phyloP scores from a whole-genome alignment of 2,888 invertebrate species.

The Leucania comma region DNA sequence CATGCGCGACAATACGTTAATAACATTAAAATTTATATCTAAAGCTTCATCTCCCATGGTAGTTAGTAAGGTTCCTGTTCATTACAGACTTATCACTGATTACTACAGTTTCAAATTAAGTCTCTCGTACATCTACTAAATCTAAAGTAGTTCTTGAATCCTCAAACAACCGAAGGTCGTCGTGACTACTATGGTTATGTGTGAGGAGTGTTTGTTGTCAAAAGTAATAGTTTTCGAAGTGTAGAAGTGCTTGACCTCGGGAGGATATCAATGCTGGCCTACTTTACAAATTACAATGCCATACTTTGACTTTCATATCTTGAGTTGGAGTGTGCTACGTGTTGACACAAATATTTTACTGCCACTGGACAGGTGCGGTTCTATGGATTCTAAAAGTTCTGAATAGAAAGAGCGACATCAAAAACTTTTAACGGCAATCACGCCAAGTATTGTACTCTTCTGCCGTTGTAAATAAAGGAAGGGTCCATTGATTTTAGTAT shows the following conservation, averaged over 20 bases:
- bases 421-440: not conserved
- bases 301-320: constrained; percentile 9
- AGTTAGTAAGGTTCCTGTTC: not conserved
- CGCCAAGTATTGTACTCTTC: not conserved
- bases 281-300: constrained; percentile 41
- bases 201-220: constrained; percentile 14
- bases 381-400: not conserved
- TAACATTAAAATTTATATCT: not conserved
- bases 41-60: not conserved
- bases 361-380: not conserved
- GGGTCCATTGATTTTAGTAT: too few species aligned
- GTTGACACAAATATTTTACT: constrained; percentile 7
- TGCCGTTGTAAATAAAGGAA: too few species aligned
- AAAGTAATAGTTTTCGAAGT: constrained; percentile 13
- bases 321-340: not conserved
- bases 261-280: constrained; percentile 33
- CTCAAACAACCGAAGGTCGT: constrained; percentile 12
- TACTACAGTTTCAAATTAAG: not conserved
- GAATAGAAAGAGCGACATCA: not conserved
- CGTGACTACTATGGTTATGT: not conserved
- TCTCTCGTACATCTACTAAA: too few species aligned
- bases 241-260: constrained; percentile 37
- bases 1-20: not conserved
- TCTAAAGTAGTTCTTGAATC: not conserved
- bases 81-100: not conserved